phyloP scores from a whole-genome alignment of 2,888 invertebrate species.

The Eupithecia abbreviata region DNA sequence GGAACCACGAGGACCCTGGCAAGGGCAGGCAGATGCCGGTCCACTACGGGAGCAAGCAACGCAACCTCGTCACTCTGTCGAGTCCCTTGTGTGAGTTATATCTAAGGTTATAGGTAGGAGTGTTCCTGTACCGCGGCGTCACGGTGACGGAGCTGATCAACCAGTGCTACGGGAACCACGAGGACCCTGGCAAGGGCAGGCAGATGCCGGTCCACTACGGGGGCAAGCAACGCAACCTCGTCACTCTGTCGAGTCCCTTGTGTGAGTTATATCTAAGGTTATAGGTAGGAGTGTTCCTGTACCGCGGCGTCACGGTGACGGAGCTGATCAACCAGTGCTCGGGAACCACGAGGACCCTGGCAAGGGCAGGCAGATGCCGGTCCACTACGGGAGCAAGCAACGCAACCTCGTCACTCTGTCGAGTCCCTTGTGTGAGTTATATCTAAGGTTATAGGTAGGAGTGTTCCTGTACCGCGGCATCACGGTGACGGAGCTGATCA shows the following conservation, averaged over 20 bases:
- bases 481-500: slow-evolving; percentile 91
- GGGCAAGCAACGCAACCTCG: too few species aligned
- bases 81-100: too few species aligned
- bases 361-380: slow-evolving; percentile 98
- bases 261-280: not conserved
- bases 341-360: slow-evolving; percentile 94
- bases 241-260: too few species aligned
- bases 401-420: slow-evolving; percentile 97
- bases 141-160: too few species aligned
- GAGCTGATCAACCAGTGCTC: slow-evolving; percentile 98
- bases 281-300: slow-evolving; percentile 92
- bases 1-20: too few species aligned
- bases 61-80: too few species aligned
- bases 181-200: too few species aligned
- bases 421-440: slow-evolving; percentile 89
- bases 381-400: slow-evolving; percentile 96
- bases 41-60: too few species aligned
- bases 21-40: too few species aligned
- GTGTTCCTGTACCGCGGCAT: slow-evolving; percentile 97
- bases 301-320: slow-evolving; percentile 93
- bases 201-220: too few species aligned
- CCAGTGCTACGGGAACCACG: too few species aligned
- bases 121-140: too few species aligned
- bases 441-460: slow-evolving; percentile 79
- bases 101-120: slow-evolving; percentile 77